Evolutionary conservation across 2,888 invertebrate species (phyloP), one percentile per base, ranked within the genome.

Genomic region (Leptinotarsa tumamoca): DNA sequence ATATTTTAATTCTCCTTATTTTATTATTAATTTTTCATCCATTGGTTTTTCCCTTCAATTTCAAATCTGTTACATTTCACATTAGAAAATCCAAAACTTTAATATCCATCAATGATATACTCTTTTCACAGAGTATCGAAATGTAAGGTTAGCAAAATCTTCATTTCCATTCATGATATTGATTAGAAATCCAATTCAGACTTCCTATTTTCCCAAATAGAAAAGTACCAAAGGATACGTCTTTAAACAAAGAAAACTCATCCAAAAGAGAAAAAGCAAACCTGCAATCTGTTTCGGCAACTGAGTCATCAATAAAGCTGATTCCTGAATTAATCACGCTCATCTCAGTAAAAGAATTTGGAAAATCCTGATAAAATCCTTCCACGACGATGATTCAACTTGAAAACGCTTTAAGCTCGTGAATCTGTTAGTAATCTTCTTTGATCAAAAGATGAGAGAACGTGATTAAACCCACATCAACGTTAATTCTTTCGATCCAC

Each of bases 251-350:
- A 21, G 23, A 58, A 58, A 13, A 27, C 14, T 21, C 15, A 58
- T 3, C 52, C 27, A 56, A 33, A 54, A 49, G n/a, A 74, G 68
- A 72, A 78, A 75, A 75, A 73, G 52, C 43, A 71, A 76, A 18
- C 50, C 67, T 70, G 70, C 78, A 81, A 80, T 81, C 82, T 76
- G 71, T 77, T 72, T 72, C 78, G 79, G 76, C 75, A 78, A 77
- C 78, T 80, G 79, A 80, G 75, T 78, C 81, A 82, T 84, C 81
- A 83, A 83, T 83, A 81, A 80, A 80, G 82, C 78, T 78, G 80
- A 80, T 82, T 82, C 78, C 73, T 73, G 74, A 76, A 81, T 83
- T 83, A 83, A 84, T 83, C 81, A 78, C 79, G 76, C 74, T 83
- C 79, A 78, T 76, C 76, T 74, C 68, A 61, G 74, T 75, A 79